Base-by-base conservation (phyloP, 2,888 invertebrate species). In the Ormyrus labotus region DNA sequence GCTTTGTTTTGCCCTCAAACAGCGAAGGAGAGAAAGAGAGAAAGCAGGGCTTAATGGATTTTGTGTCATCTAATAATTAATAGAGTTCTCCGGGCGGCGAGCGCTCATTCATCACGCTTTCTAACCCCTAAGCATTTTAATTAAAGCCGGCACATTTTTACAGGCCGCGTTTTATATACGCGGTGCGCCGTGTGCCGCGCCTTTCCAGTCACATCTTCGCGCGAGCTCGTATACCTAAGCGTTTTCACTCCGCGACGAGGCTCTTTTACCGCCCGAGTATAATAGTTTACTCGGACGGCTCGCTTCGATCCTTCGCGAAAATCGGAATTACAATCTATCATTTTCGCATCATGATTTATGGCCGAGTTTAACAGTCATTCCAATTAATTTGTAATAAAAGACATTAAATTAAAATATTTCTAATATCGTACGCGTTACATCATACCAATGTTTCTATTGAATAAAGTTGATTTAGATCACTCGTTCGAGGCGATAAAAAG, bases 71-170 rank as follows among this genome's bases (percentile, higher is more conserved):
- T 87, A 87, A 89, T 90, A 90, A 90, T 90, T 90, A 90, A 90
- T 90, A 89, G 90, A 89, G 89, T 89, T 88, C 88, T 88, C 87
- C 81, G 79, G 53, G 34, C 50, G 48, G 51, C 83, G 83, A 84
- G 86, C 85, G 83, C 87, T 86, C 89, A 89, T 90, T 91, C 88
- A 91, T 90, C 90, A 90, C 89, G 89, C 89, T 89, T 90, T 89
- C 90, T 89, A 89, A 89, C 87, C 88, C 88, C 88, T 88, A 87
- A 89, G 89, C 88, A 89, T 90, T 90, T 91, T 91, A 91, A 91
- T 91, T 89, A 90, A 89, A 87, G 85, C 85, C 85, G 85, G 70
- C 85, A 34, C 34, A 86, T 87, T 87, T 87, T 88, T 87, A 85
- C 84, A 34, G 13, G 34, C 50, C n/a, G 50, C 3, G 50, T 47